Evolutionary conservation across 2,888 invertebrate genomes (phyloP).

Genomic region (Rambutsinella grinnellia): DNA sequence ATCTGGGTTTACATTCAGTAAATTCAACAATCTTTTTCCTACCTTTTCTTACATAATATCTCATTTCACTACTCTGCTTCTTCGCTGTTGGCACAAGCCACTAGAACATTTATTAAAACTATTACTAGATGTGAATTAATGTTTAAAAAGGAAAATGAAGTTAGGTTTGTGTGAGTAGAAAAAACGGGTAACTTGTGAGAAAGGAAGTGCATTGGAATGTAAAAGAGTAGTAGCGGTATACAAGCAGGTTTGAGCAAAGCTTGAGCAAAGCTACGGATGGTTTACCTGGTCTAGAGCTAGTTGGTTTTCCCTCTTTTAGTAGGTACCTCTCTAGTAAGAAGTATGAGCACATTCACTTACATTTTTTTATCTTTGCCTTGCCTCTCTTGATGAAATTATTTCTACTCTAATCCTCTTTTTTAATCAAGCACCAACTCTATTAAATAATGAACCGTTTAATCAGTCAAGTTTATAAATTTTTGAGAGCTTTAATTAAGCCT

Average conservation of each 20-base stretch:
- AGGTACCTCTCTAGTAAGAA: too few relatives aligned
- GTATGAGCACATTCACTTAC: not conserved
- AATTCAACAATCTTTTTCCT: not conserved
- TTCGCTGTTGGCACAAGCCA: slow-evolving; percentile 15
- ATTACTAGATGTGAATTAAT: not conserved
- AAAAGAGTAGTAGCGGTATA: not conserved
- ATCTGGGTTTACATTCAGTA: not conserved
- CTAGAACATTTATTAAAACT: not conserved
- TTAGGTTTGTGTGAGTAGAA: not conserved
- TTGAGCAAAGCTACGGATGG: not conserved
- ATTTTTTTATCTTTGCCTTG: not conserved
- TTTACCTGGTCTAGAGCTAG: too few relatives aligned
- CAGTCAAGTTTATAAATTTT: slow-evolving; percentile 54
- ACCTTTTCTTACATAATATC: not conserved
- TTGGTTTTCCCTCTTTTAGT: too few relatives aligned
- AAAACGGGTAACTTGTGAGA: not conserved
- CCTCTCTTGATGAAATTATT: slow-evolving; percentile 33
- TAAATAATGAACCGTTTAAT: slow-evolving; percentile 57
- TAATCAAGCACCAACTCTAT: slow-evolving; percentile 50
- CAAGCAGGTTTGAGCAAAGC: too few relatives aligned
- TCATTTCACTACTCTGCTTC: not conserved
- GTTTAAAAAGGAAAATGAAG: not conserved
- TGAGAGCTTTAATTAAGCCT: slow-evolving; percentile 53
- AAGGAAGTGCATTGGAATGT: not conserved
- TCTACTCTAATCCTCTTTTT: slow-evolving; percentile 43